Evolutionary conservation across 2,888 invertebrate species (phyloP).

Genomic region (Heliconius hortense): DNA sequence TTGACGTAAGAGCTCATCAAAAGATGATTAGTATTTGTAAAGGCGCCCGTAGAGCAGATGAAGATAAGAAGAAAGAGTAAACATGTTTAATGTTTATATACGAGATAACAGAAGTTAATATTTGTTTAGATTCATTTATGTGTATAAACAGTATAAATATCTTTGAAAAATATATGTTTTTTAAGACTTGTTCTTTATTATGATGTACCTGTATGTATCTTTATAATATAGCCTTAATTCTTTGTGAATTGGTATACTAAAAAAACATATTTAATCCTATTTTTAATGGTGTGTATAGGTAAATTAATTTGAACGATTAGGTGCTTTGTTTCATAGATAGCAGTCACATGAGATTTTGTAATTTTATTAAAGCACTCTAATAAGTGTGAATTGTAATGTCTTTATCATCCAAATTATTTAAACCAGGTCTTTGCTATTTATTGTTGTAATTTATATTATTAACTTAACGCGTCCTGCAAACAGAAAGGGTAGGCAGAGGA

Average conservation of each 20-base stretch:
- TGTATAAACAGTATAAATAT: neutral
- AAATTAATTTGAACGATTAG: no score
- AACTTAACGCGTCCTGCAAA: no score
- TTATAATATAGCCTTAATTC: no score
- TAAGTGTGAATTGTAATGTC: neutral
- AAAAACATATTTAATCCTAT: no score
- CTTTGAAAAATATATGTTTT: neutral
- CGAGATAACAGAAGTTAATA: neutral
- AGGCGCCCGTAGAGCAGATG: slow-evolving; percentile 19
- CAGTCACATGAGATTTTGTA: neutral
- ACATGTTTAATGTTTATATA: slow-evolving; percentile 1
- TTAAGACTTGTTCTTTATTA: neutral
- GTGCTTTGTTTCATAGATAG: neutral
- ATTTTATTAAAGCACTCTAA: neutral
- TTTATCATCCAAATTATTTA: neutral
- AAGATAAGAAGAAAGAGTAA: slow-evolving; percentile 34
- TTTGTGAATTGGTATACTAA: no score
- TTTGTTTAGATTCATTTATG: neutral
- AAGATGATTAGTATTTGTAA: slow-evolving; percentile 49
- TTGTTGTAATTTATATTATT: neutral
- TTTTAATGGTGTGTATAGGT: no score
- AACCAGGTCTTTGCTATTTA: neutral
- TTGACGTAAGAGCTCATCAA: slow-evolving; percentile 52
- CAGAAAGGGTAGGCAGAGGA: no score
- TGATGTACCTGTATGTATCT: no score